phyloP scores from a whole-genome alignment of 1,140 invertebrate genomes.

The Microplitis demolitor region DNA sequence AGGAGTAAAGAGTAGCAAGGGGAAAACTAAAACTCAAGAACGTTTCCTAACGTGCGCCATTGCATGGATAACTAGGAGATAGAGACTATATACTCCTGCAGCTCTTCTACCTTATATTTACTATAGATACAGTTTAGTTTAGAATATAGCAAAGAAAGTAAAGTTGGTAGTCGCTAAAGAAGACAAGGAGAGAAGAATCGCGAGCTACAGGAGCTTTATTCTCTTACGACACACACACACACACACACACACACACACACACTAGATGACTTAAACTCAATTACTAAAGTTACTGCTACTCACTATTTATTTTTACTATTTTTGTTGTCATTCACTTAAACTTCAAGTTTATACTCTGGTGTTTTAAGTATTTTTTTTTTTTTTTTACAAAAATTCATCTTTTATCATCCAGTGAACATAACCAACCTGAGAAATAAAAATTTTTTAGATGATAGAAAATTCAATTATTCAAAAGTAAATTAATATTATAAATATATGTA shows the following conservation, averaged over 20 bases:
- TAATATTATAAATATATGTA: too few species aligned
- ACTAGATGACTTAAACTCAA: conserved; percentile 52
- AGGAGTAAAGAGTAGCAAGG: background rate
- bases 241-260: conserved; percentile 32
- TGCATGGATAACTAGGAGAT: background rate
- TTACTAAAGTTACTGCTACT: conserved; percentile 54
- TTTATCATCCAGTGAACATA: too few species aligned
- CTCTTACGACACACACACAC: conserved; percentile 9
- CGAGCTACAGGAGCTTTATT: conserved; percentile 19
- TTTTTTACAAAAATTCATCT: too few species aligned
- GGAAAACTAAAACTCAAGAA: conserved; percentile 17
- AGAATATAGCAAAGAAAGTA: conserved; percentile 5
- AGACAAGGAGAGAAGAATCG: conserved; percentile 11
- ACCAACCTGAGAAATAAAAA: too few species aligned
- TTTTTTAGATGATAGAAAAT: too few species aligned
- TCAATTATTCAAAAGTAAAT: too few species aligned
- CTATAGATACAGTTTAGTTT: background rate
- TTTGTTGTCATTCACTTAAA: conserved; percentile 13
- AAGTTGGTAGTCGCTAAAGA: conserved; percentile 4
- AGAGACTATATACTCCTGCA: background rate
- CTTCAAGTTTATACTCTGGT: background rate
- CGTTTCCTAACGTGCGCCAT: conserved; percentile 24
- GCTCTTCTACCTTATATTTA: too few species aligned
- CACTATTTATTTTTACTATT: conserved; percentile 17
- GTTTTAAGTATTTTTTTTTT: too few species aligned